Conservation (phyloP, 2,797 vertebrate species). For the Florisuga fusca region DNA sequence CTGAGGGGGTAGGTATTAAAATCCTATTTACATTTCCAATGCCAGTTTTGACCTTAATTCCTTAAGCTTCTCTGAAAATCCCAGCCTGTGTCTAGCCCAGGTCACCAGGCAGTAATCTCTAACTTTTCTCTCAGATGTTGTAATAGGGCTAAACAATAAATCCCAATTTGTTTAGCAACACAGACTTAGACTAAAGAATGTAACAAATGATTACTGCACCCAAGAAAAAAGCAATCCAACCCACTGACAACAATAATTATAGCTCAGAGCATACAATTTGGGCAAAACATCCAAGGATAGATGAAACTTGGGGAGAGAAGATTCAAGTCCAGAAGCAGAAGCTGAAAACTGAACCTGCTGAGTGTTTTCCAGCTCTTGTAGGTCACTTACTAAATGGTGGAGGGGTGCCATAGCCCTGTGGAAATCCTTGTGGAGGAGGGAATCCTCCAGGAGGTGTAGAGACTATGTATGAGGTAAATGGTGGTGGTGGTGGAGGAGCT, state of each 20-base stretch:
- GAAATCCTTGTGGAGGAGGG: constrained; percentile 94
- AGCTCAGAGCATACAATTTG: neutral
- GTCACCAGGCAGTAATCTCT: neutral
- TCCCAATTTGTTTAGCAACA: neutral
- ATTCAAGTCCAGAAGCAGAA: neutral
- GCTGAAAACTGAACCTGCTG: neutral
- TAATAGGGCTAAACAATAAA: neutral
- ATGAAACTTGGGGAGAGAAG: neutral
- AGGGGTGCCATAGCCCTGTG: constrained; percentile 94
- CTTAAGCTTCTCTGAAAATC: constrained; percentile 31
- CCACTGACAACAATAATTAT: neutral
- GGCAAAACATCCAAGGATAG: neutral
- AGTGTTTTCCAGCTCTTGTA: neutral
- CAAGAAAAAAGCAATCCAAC: neutral
- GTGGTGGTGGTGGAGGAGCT: constrained; percentile 91
- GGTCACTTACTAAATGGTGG: constrained; percentile 94
- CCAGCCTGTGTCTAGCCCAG: neutral
- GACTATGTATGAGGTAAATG: constrained; percentile 96
- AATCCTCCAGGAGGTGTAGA: constrained; percentile 93
- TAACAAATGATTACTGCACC: neutral
- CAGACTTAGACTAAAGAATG: neutral
- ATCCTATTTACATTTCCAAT: neutral
- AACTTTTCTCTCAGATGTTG: neutral
- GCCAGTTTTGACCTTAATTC: constrained; percentile 11
- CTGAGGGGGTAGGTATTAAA: neutral